phyloP scores from a whole-genome alignment of 2,888 invertebrate species.

The Antheraea yamamai region DNA sequence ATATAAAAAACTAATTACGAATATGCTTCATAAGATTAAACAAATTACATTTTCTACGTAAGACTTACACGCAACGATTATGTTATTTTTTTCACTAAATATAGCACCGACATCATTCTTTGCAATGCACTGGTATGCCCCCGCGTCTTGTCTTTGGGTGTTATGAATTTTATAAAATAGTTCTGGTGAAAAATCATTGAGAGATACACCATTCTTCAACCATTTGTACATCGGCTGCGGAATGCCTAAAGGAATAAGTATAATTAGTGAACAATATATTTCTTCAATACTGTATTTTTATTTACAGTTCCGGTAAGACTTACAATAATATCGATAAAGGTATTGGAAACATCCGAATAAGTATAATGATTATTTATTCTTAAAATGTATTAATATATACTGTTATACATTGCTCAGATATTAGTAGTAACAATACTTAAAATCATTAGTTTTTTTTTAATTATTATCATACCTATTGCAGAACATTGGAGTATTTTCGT shows the following conservation, averaged over 20 bases:
- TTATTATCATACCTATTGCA: conserved; percentile 88
- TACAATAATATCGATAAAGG: background rate
- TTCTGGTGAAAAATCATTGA: conserved; percentile 91
- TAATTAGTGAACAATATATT: background rate
- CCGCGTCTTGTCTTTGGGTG: conserved; percentile 91
- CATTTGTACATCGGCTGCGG: conserved; percentile 97
- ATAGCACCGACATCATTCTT: conserved; percentile 95
- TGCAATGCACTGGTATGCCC: conserved; percentile 95
- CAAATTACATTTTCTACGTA: conserved; percentile 29
- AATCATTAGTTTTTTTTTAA: conserved; percentile 14
- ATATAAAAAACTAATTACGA: background rate
- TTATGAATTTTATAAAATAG: conserved; percentile 92
- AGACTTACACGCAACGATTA: conserved; percentile 95
- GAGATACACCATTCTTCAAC: conserved; percentile 92
- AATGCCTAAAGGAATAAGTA: conserved; percentile 82
- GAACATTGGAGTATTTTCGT: conserved; percentile 96
- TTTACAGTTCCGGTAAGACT: background rate
- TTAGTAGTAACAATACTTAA: background rate
- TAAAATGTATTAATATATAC: background rate
- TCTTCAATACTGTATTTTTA: background rate
- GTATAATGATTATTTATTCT: background rate
- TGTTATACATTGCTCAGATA: background rate
- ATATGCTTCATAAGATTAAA: background rate
- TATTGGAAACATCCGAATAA: conserved; percentile 4
- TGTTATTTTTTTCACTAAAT: conserved; percentile 94